Evolutionary conservation across 1,140 invertebrate genomes (phyloP), one percentile per base, ranked within the genome.

Genomic region (Microplitis demolitor): DNA sequence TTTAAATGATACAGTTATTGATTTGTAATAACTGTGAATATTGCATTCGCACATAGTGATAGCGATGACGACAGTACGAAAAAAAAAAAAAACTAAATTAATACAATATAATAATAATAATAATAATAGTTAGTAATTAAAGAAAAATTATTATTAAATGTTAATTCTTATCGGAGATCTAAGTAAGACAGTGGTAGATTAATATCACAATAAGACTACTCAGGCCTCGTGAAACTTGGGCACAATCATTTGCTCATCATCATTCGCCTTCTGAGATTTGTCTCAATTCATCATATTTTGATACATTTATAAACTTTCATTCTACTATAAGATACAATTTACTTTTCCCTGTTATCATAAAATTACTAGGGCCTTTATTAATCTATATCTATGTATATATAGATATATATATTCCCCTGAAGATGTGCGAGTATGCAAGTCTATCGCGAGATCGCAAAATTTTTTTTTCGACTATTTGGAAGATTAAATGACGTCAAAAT

Each of bases 191-290:
- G 86, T 86, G 85, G 84, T 87, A 87, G 86, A 85, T 85, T 87
- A 87, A 87, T 87, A 87, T 87, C 85, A 87, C 86, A 87, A 87
- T 86, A 87, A 85, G 85, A 87, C 86, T 87, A 87, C 84, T 87
- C 85, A 87, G 85, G 85, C 85, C 86, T 86, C 83, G 81, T 80
- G 79, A 85, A 86, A 85, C 78, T 82, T 75, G 78, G 80, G 79
- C 78, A 80, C 72, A 74, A 74, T 76, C 71, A 62, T 64, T 67
- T 69, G 56, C 69, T 71, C 31, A 31, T 74, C 34, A 56, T 66
- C 35, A 51, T 35, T 54, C n/a, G 35, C 16, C 64, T 45, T 51
- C 50, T 33, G 24, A 16, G 24, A n/a, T 33, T 34, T 63, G 13
- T 63, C 9, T 63, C 35, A 13, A 63, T 63, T 34, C 24, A 33